These are phyloP conservation scores for Bombus waltoni DNA, from an alignment of 1,140 invertebrate species.

Conservation along the genomic window DNA sequence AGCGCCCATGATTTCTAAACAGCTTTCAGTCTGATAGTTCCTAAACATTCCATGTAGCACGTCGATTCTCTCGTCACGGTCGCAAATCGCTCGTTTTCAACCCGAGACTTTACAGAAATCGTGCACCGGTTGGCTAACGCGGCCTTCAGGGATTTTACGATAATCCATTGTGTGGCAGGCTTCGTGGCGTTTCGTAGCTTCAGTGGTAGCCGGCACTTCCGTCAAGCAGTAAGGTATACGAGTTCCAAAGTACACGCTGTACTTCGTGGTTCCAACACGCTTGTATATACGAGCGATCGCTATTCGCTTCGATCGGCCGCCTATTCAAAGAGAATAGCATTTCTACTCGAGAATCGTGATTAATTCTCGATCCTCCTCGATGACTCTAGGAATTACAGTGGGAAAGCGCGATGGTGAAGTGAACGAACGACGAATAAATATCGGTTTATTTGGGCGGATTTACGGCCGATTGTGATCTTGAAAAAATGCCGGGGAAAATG, in stretches of 20 bases:
- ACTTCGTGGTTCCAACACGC: conserved; percentile 2
- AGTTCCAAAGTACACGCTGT: conserved; percentile 36
- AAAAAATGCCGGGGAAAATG: too few relatives aligned
- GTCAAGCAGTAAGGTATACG: conserved; percentile 47
- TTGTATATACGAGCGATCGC: background rate
- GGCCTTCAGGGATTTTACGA: conserved; percentile 15
- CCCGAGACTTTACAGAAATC: conserved; percentile 8
- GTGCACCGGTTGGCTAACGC: conserved; percentile 3
- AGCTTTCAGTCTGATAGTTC: background rate
- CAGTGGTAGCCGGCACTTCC: conserved; percentile 42
- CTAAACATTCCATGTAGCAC: background rate
- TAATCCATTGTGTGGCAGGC: conserved; percentile 32
- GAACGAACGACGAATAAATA: too few relatives aligned
- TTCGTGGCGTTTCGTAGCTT: conserved; percentile 30
- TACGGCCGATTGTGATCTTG: too few relatives aligned
- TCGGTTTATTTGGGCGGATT: too few relatives aligned
- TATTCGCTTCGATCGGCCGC: background rate
- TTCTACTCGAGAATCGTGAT: background rate
- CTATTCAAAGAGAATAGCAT: too few relatives aligned
- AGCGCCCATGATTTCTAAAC: background rate
- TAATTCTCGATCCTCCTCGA: background rate
- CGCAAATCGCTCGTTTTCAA: background rate
- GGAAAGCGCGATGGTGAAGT: too few relatives aligned
- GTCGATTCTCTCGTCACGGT: background rate
- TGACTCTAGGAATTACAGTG: too few relatives aligned